These are phyloP conservation scores for Sinopyrophorus schimmeli DNA, from an alignment of 2,888 invertebrate species.

Conservation along the genomic window DNA sequence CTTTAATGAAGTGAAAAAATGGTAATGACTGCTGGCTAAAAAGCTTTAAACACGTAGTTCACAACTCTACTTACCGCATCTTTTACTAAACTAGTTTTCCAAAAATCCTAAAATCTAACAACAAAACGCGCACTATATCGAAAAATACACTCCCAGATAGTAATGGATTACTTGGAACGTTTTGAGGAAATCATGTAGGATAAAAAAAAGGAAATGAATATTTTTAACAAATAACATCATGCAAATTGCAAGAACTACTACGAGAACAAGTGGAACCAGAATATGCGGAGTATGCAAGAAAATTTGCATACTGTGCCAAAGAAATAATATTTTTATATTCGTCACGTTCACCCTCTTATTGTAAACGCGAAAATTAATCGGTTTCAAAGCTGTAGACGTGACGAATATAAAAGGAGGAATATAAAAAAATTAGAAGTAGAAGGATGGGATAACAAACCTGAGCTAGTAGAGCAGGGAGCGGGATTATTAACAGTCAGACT, in stretches of 20 bases:
- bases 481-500: slow-evolving; percentile 67
- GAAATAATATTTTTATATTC: slow-evolving; percentile 19
- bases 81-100: no score
- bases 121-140: no score
- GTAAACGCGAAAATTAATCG: slow-evolving; percentile 7
- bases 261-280: slow-evolving; percentile 22
- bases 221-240: slow-evolving; percentile 25
- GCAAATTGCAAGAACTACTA: slow-evolving; percentile 29
- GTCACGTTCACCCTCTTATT: slow-evolving; percentile 14
- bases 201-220: slow-evolving; percentile 5
- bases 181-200: slow-evolving; percentile 8
- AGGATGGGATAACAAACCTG: slow-evolving; percentile 62
- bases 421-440: slow-evolving; percentile 17
- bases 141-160: slow-evolving; percentile 30
- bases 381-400: slow-evolving; percentile 15
- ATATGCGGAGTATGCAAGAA: slow-evolving; percentile 20
- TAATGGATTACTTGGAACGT: no score
- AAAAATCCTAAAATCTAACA: no score
- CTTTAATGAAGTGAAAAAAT: slow-evolving; percentile 18
- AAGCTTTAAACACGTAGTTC: slow-evolving; percentile 11
- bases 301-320: slow-evolving; percentile 23
- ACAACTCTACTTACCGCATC: slow-evolving; percentile 13
- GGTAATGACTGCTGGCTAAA: slow-evolving; percentile 14
- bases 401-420: slow-evolving; percentile 22
- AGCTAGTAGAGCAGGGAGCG: slow-evolving; percentile 69